A percentile compares a stretch with the other conserved stretches of the same genome.
Conservation (phyloP, 2,888 invertebrate genomes). For the Alcis repandata region DNA sequence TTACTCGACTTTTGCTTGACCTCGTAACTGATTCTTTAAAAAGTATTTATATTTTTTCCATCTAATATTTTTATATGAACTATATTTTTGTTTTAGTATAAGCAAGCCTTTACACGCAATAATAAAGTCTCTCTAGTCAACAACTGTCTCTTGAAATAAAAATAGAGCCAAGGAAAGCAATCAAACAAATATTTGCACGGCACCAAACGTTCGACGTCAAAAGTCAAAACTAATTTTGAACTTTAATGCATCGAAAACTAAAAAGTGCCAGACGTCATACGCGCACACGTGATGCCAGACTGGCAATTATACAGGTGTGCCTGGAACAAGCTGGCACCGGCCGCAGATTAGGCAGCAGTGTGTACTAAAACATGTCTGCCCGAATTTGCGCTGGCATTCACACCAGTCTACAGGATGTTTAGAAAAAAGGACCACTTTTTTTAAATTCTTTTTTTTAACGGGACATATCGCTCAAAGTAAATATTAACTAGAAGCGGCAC, state of each 20-base stretch:
- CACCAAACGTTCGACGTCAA: neutral
- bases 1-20: neutral
- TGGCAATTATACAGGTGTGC: constrained; percentile 78
- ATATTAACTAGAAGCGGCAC: too few species aligned
- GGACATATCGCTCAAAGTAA: too few species aligned
- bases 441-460: too few species aligned
- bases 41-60: too few species aligned
- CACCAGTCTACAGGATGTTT: constrained; percentile 61
- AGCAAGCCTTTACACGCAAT: too few species aligned
- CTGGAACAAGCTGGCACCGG: constrained; percentile 79
- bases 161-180: neutral
- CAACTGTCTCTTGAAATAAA: neutral
- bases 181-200: constrained; percentile 14
- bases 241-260: constrained; percentile 42
- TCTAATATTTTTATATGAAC: too few species aligned
- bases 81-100: too few species aligned
- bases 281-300: constrained; percentile 73
- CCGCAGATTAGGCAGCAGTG: constrained; percentile 28
- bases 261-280: constrained; percentile 52
- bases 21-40: neutral
- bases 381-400: constrained; percentile 75
- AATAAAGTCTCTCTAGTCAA: neutral
- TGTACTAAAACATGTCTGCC: constrained; percentile 50
- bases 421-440: constrained; percentile 16
- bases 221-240: constrained; percentile 33